Evolutionary conservation across 2,797 vertebrate genomes (phyloP).

Genomic region (Hipposideros larvatus): DNA sequence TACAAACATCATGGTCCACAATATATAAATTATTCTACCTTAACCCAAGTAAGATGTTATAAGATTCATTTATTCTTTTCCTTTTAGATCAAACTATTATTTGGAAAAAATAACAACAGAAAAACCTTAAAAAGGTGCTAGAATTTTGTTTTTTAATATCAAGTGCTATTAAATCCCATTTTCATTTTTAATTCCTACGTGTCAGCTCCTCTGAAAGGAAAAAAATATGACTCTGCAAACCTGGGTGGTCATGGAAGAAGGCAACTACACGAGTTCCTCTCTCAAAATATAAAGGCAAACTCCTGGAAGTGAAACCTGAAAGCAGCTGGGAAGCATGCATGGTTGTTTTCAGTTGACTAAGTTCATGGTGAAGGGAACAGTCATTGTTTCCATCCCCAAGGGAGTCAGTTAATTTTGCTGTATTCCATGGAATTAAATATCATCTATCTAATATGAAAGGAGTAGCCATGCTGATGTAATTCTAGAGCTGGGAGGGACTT

Average conservation of each 20-base stretch:
- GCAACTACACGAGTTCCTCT: background rate
- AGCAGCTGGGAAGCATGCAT: background rate
- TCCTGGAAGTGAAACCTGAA: background rate
- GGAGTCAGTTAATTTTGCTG: background rate
- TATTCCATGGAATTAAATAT: constrained; percentile 44
- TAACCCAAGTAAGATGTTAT: background rate
- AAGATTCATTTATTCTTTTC: background rate
- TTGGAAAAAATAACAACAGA: background rate
- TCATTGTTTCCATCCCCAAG: background rate
- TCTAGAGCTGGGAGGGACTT: background rate
- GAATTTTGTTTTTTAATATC: constrained; percentile 4
- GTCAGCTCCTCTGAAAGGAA: constrained; percentile 14
- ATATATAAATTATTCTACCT: constrained; percentile 51
- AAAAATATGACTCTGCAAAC: background rate
- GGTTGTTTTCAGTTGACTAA: constrained; percentile 52
- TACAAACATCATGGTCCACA: background rate
- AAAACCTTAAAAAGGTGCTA: background rate
- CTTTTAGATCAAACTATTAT: constrained; percentile 40
- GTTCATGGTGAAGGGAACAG: background rate
- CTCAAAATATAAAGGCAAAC: background rate
- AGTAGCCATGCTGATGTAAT: background rate
- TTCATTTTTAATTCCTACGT: constrained; percentile 50
- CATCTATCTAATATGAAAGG: constrained; percentile 23
- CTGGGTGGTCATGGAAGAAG: background rate
- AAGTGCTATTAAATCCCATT: constrained; percentile 34